Conservation (phyloP, 2,797 vertebrate genomes). For the Falco novaeseelandiae region DNA sequence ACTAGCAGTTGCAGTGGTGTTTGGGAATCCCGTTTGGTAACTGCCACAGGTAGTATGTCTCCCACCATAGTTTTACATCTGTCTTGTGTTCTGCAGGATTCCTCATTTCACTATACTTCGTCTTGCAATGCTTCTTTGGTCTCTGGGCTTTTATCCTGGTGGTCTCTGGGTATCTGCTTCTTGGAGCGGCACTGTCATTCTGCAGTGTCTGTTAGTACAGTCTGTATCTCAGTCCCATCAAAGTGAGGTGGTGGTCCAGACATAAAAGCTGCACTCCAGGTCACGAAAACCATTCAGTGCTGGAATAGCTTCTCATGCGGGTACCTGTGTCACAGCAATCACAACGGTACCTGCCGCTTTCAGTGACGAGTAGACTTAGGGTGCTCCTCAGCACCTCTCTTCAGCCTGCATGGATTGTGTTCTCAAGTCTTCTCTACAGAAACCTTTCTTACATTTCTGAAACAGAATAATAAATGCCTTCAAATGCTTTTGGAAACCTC, state of each 20-base stretch:
- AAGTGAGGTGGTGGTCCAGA: not conserved
- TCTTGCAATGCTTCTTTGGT: not conserved
- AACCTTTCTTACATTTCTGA: not conserved
- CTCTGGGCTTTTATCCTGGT: not conserved
- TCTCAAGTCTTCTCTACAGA: not conserved
- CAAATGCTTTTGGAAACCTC: constrained; percentile 5
- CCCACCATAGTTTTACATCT: not conserved
- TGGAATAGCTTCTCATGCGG: not conserved
- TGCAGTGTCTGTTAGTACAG: not conserved
- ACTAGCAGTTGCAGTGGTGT: not conserved
- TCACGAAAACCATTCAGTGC: not conserved
- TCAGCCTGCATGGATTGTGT: not conserved
- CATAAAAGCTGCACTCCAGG: not conserved
- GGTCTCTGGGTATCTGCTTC: not conserved
- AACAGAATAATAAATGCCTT: not conserved
- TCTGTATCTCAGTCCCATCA: not conserved
- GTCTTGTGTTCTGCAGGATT: not conserved
- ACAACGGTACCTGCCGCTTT: not conserved
- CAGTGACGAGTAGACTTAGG: not conserved
- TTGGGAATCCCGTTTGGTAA: not conserved
- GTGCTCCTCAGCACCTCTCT: not conserved
- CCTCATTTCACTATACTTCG: not conserved
- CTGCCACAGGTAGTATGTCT: not conserved
- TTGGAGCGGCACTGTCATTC: not conserved
- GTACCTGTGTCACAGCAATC: not conserved